Conservation (phyloP, 2,113 vertebrate species). For the Gymnogyps californianus region DNA sequence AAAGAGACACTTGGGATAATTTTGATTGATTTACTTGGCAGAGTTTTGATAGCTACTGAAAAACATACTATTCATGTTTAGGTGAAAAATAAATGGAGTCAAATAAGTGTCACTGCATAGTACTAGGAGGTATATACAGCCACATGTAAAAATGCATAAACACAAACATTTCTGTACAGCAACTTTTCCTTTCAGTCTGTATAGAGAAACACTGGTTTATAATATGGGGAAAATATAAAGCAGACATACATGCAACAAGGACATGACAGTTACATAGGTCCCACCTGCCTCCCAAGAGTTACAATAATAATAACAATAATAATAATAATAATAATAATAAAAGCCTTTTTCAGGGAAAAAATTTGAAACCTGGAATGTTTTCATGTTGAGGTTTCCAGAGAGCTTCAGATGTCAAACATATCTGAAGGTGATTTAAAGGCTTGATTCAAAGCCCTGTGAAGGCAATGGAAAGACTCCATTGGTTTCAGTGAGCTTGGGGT, state of each 20-base stretch:
- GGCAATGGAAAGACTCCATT: slow-evolving; percentile 56
- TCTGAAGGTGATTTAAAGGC: slow-evolving; percentile 61
- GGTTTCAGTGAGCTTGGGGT: slow-evolving; percentile 44
- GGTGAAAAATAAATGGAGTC: slow-evolving; percentile 71
- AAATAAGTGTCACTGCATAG: slow-evolving; percentile 66
- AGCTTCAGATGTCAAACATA: slow-evolving; percentile 54
- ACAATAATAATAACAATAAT: slow-evolving; percentile 47
- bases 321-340: slow-evolving; percentile 30
- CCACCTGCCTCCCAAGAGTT: slow-evolving; percentile 50
- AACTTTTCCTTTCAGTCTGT: slow-evolving; percentile 52
- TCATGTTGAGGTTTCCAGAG: slow-evolving; percentile 71
- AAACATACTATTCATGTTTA: slow-evolving; percentile 73
- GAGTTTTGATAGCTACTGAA: slow-evolving; percentile 72
- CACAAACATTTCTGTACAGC: slow-evolving; percentile 70
- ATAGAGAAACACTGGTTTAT: slow-evolving; percentile 73
- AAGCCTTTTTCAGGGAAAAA: slow-evolving; percentile 31
- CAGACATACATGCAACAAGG: slow-evolving; percentile 71
- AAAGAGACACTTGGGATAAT: slow-evolving; percentile 70
- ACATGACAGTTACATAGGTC: slow-evolving; percentile 64
- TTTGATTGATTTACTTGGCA: slow-evolving; percentile 72
- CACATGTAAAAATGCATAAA: slow-evolving; percentile 68
- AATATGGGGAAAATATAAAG: slow-evolving; percentile 72
- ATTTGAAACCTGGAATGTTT: slow-evolving; percentile 76
- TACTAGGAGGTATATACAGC: slow-evolving; percentile 72
- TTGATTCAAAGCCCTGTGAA: slow-evolving; percentile 56